These are phyloP conservation scores for Boleophthalmus pectinirostris DNA, from an alignment of 2,113 vertebrate species.

Conservation along the genomic window DNA sequence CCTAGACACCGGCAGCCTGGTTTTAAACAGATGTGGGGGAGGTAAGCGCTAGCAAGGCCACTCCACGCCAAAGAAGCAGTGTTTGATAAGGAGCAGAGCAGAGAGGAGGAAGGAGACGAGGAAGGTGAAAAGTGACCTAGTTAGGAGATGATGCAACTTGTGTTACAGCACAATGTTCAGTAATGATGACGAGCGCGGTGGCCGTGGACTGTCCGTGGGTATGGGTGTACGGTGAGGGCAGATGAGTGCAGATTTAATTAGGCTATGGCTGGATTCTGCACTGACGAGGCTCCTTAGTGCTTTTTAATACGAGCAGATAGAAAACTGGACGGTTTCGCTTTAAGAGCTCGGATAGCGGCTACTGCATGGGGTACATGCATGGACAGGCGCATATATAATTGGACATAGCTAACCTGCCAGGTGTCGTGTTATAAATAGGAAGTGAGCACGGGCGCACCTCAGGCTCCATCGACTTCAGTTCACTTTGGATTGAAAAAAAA, in stretches of 20 bases:
- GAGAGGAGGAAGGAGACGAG: not conserved
- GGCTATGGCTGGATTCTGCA: slow-evolving; percentile 38
- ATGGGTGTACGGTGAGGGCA: slow-evolving; percentile 25
- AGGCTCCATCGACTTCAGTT: no score
- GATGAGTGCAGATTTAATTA: slow-evolving; percentile 62
- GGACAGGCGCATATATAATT: not conserved
- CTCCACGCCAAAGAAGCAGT: slow-evolving; percentile 53
- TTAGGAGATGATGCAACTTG: slow-evolving; percentile 74
- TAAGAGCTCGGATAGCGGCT: not conserved
- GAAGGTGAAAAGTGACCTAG: slow-evolving; percentile 64
- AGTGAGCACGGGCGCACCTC: no score
- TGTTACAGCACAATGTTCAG: slow-evolving; percentile 69
- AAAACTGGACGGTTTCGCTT: not conserved
- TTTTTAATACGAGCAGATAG: not conserved
- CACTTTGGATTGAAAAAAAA: no score
- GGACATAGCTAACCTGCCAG: no score
- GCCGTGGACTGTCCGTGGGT: slow-evolving; percentile 40
- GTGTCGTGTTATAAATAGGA: no score
- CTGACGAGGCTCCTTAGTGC: slow-evolving; percentile 14
- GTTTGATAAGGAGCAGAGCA: slow-evolving; percentile 61
- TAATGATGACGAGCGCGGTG: slow-evolving; percentile 64
- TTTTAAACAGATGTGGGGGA: slow-evolving; percentile 78
- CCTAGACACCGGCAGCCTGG: slow-evolving; percentile 74
- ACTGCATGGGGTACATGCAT: not conserved
- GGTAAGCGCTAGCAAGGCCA: slow-evolving; percentile 54